Percentiles rank a stretch among this genome's conserved stretches.
These are phyloP conservation scores for Drosophila fuyamai DNA, from an alignment of 1,140 invertebrate genomes.

Conservation along the genomic window DNA sequence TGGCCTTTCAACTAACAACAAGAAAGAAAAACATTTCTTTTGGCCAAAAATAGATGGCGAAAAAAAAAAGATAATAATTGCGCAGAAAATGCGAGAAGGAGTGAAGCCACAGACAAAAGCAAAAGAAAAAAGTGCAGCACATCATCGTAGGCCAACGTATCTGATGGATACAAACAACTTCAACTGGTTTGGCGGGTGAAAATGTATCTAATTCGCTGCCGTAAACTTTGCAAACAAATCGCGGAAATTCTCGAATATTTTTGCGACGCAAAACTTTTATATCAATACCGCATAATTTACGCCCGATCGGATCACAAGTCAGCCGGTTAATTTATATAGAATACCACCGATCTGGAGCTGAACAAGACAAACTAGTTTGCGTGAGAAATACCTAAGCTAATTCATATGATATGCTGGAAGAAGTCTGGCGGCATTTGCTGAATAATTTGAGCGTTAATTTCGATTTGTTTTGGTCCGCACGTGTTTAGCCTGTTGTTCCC, in stretches of 20 bases:
- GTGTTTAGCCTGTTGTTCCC: constrained; percentile 23
- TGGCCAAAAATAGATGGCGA: constrained; percentile 36
- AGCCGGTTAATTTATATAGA: constrained; percentile 36
- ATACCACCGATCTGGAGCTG: constrained; percentile 41
- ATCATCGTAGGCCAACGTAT: constrained; percentile 37
- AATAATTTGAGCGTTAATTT: constrained; percentile 28
- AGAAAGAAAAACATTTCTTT: constrained; percentile 47
- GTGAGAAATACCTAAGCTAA: constrained; percentile 21
- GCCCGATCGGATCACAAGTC: constrained; percentile 29
- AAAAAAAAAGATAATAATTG: constrained; percentile 30
- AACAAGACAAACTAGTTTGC: constrained; percentile 47
- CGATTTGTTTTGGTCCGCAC: constrained; percentile 33
- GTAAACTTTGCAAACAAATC: constrained; percentile 26
- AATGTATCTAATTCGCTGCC: constrained; percentile 20
- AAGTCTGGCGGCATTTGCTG: constrained; percentile 24
- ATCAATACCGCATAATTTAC: constrained; percentile 40
- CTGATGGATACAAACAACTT: constrained; percentile 49
- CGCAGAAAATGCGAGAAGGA: constrained; percentile 40
- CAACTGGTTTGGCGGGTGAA: constrained; percentile 57
- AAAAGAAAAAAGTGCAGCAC: constrained; percentile 27
- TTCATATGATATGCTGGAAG: constrained; percentile 20
- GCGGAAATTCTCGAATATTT: constrained; percentile 50
- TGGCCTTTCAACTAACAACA: constrained; percentile 40
- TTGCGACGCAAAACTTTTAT: constrained; percentile 54
- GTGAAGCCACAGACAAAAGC: constrained; percentile 32